phyloP scores from a whole-genome alignment of 2,797 vertebrate species.

The Gastrophryne carolinensis region DNA sequence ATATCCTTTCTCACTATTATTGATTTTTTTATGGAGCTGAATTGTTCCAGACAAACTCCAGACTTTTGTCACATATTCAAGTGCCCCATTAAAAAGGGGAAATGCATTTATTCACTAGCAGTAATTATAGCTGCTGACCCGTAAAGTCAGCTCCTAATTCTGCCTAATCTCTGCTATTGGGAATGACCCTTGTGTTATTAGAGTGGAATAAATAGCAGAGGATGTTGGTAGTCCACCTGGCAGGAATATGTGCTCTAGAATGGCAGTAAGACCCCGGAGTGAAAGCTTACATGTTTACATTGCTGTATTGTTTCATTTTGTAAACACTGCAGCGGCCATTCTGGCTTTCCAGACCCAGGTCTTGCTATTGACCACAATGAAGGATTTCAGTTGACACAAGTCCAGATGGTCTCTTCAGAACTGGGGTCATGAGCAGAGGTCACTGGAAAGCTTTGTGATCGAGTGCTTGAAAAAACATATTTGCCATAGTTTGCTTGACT shows the following conservation, averaged over 20 bases:
- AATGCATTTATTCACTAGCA: background rate
- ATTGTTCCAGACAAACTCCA: background rate
- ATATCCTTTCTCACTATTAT: constrained; percentile 1
- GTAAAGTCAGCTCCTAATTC: constrained; percentile 6
- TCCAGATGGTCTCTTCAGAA: constrained; percentile 23
- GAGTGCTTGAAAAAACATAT: constrained; percentile 35
- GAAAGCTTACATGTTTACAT: constrained; percentile 46
- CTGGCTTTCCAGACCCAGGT: background rate
- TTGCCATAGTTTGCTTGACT: background rate
- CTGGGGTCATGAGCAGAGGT: constrained; percentile 21
- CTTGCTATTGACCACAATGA: constrained; percentile 6
- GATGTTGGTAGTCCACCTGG: constrained; percentile 26
- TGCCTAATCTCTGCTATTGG: background rate
- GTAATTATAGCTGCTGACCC: constrained; percentile 11
- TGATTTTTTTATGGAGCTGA: background rate
- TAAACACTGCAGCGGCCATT: constrained; percentile 7
- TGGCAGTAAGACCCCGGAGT: constrained; percentile 1
- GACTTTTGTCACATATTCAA: background rate
- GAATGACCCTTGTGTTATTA: constrained; percentile 32
- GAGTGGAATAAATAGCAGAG: constrained; percentile 17
- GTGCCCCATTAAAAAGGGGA: background rate
- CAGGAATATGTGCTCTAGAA: constrained; percentile 4
- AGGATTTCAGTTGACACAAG: constrained; percentile 10
- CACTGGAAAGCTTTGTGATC: constrained; percentile 32
- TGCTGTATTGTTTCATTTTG: constrained; percentile 11